Evolutionary conservation across 2,888 invertebrate genomes (phyloP).

Genomic region (Dascillus cervinus): DNA sequence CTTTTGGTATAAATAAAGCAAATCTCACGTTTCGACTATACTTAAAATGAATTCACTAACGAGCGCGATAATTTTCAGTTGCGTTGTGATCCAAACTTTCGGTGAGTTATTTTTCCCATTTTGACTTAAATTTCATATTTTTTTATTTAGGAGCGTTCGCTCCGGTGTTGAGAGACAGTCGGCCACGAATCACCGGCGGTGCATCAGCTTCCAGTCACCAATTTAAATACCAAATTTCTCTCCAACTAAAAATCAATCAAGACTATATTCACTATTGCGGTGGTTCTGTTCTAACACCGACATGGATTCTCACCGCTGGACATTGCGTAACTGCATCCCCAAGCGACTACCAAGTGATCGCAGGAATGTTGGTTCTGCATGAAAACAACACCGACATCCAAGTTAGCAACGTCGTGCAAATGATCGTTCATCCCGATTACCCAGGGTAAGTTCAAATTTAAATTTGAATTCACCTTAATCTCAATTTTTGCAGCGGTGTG

Average conservation of each 20-base stretch:
- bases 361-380: background rate
- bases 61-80: no score
- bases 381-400: slow-evolving; percentile 11
- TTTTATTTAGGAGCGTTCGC: no score
- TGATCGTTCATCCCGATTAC: slow-evolving; percentile 15
- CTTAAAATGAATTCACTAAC: no score
- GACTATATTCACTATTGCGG: slow-evolving; percentile 38
- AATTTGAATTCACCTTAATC: no score
- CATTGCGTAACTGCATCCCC: slow-evolving; percentile 37
- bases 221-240: slow-evolving; percentile 36
- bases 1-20: no score
- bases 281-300: slow-evolving; percentile 35
- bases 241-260: slow-evolving; percentile 30
- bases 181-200: background rate
- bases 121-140: no score
- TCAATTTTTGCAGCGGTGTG: background rate
- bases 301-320: slow-evolving; percentile 38
- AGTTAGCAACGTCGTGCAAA: slow-evolving; percentile 6
- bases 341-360: slow-evolving; percentile 18
- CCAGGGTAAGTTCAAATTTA: slow-evolving; percentile 10
- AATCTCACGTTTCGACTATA: no score
- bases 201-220: slow-evolving; percentile 25
- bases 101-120: no score
- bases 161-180: no score
- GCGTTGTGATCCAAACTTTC: no score